These are phyloP conservation scores for Sinella curviseta DNA, from an alignment of 1,140 invertebrate genomes.

Conservation along the genomic window DNA sequence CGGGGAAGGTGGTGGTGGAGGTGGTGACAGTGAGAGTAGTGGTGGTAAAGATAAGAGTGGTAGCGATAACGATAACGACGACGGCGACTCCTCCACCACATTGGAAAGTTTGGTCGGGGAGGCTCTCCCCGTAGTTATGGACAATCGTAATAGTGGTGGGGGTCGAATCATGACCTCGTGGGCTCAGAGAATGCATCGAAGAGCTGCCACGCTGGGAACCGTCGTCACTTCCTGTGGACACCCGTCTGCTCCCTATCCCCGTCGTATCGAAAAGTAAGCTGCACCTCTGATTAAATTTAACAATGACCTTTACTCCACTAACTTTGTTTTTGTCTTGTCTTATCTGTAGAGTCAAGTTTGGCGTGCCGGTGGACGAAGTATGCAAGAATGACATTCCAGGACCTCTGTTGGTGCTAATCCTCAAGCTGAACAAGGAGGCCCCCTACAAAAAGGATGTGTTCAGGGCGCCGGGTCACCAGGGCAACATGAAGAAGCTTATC, in stretches of 20 bases:
- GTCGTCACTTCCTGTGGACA: constrained; percentile 82
- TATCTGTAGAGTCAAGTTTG: constrained; percentile 78
- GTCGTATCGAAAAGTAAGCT: constrained; percentile 76
- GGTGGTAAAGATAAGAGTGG: not conserved
- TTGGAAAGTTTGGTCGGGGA: constrained; percentile 30
- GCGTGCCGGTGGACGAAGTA: constrained; percentile 81
- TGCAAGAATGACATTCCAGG: constrained; percentile 91
- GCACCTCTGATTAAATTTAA: constrained; percentile 17
- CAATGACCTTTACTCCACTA: not conserved
- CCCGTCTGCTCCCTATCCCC: constrained; percentile 74
- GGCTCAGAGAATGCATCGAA: constrained; percentile 79
- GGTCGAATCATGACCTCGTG: constrained; percentile 75
- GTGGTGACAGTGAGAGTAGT: not conserved
- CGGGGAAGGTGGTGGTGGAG: not conserved
- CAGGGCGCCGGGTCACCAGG: constrained; percentile 88
- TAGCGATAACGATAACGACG: not conserved
- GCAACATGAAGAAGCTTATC: constrained; percentile 93
- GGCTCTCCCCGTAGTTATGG: constrained; percentile 36
- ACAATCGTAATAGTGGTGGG: constrained; percentile 37
- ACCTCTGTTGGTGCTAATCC: constrained; percentile 81
- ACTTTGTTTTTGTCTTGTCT: too few species aligned
- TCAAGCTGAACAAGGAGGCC: constrained; percentile 93
- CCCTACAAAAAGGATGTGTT: constrained; percentile 90
- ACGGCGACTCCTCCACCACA: not conserved
- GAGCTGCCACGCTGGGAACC: constrained; percentile 82